Base-by-base conservation (phyloP, 2,888 invertebrate genomes). In the Diarsia dahlii region DNA sequence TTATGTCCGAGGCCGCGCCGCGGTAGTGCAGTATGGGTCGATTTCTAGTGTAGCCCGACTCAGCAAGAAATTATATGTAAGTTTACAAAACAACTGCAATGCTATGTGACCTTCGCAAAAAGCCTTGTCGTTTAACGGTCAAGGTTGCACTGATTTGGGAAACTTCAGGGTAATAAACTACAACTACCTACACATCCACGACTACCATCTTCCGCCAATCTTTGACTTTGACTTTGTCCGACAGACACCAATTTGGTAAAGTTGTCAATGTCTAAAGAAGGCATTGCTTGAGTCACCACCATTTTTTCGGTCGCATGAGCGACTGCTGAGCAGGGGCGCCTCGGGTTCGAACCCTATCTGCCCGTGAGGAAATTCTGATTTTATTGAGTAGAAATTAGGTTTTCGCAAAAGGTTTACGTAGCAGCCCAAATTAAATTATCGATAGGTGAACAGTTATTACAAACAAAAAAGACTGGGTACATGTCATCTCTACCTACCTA, bases 81-180 rank as follows among this genome's bases (percentile, higher is more conserved):
- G 10, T 46, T 64, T 20, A 45, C 48, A 80, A 10, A 72, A 64
- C 64, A 56, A 58, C 73, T 80, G 80, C 77, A 80, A 50, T 80
- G 63, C 63, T 63, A 56, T 34, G 39, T 34, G 45, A 45, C 80
- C 80, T 80, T 80, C 45, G 45, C 45, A 56, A 39, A 63, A 34
- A 28, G 5, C 15, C 10, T 48, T 23, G 71, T 5, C n/a, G 63
- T 20, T 54, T n/a, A n/a, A 34, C 50, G 64, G 73, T 2, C 72
- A 64, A 80, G 76, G 76, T 34, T 6, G 5, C 12, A 10, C 13
- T 76, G n/a, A 45, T 23, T 58, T 56, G 54, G 3, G 18, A 78
- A 48, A 3, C n/a, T 58, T 45, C n/a, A n/a, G 10, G 18, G 23
- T 45, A 3, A 28, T 58, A 13, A 23, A 15, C 23, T 15, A 58